phyloP scores from a whole-genome alignment of 1,140 invertebrate genomes.

The Drosophila eugracilis region DNA sequence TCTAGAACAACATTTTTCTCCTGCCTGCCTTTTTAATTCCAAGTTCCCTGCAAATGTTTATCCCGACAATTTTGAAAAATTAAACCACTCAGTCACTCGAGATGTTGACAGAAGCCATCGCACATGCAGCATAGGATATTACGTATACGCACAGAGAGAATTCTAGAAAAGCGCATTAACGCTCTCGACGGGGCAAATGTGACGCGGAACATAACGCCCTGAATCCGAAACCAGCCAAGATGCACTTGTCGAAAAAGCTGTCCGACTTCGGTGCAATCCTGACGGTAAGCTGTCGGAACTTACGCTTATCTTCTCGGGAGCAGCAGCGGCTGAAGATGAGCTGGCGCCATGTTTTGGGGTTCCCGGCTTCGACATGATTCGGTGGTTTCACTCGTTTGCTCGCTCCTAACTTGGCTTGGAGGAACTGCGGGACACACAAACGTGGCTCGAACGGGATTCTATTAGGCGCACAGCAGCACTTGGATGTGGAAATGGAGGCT shows the following conservation, averaged over 20 bases:
- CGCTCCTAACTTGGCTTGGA: conserved; percentile 24
- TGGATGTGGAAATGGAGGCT: conserved; percentile 19
- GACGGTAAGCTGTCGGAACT: conserved; percentile 45
- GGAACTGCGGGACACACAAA: conserved; percentile 56
- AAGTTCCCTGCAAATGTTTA: not conserved
- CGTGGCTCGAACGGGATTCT: conserved; percentile 49
- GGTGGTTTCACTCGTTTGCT: conserved; percentile 26
- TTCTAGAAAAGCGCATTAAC: conserved; percentile 31
- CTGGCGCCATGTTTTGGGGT: conserved; percentile 63
- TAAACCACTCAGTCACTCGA: conserved; percentile 20
- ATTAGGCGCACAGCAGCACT: conserved; percentile 68
- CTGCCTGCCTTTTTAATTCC: not conserved
- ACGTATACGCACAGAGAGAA: conserved; percentile 48
- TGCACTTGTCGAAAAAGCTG: conserved; percentile 10
- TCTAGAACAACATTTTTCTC: not conserved
- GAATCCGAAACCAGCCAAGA: conserved; percentile 18
- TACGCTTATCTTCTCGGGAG: conserved; percentile 72
- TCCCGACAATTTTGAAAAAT: not conserved
- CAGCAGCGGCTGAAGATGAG: conserved; percentile 31
- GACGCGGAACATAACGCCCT: conserved; percentile 2
- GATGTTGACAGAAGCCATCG: not conserved
- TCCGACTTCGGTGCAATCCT: conserved; percentile 11
- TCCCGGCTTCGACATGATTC: conserved; percentile 68
- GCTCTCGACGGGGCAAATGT: conserved; percentile 17
- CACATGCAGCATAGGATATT: conserved; percentile 13